These are phyloP conservation scores for Alligator sinensis DNA, from an alignment of 2,113 vertebrate species.

Conservation along the genomic window DNA sequence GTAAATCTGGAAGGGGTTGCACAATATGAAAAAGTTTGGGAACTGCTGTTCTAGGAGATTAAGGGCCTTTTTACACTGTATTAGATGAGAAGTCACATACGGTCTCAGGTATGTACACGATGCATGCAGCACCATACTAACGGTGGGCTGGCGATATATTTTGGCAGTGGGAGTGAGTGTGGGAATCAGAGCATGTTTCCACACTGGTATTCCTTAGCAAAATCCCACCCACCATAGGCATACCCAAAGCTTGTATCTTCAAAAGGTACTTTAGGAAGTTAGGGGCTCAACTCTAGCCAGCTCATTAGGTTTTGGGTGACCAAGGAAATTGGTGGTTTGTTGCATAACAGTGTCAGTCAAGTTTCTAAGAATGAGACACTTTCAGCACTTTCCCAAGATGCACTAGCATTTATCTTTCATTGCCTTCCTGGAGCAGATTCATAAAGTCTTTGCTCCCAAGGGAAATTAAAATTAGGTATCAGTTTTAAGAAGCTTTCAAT, in stretches of 20 bases:
- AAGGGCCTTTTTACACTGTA: no score
- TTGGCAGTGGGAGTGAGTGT: no score
- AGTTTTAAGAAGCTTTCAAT: neutral
- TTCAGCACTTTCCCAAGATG: neutral
- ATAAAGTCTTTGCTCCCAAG: neutral
- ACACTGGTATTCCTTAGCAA: no score
- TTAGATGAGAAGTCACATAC: no score
- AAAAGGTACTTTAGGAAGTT: neutral
- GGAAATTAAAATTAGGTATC: neutral
- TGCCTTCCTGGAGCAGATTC: neutral
- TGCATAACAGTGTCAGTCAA: neutral
- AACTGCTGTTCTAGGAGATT: no score
- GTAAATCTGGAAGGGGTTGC: no score
- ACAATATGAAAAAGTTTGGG: no score
- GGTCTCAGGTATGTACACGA: no score
- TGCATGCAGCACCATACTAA: no score
- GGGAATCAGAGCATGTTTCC: no score
- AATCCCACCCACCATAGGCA: no score
- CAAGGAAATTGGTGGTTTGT: neutral
- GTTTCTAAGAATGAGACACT: neutral
- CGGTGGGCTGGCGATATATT: no score
- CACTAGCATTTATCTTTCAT: neutral
- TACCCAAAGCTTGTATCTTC: neutral
- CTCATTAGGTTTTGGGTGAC: neutral
- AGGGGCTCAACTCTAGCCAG: neutral